These are phyloP conservation scores for Luffia ferchaultella DNA, from an alignment of 2,888 invertebrate genomes.

Conservation along the genomic window DNA sequence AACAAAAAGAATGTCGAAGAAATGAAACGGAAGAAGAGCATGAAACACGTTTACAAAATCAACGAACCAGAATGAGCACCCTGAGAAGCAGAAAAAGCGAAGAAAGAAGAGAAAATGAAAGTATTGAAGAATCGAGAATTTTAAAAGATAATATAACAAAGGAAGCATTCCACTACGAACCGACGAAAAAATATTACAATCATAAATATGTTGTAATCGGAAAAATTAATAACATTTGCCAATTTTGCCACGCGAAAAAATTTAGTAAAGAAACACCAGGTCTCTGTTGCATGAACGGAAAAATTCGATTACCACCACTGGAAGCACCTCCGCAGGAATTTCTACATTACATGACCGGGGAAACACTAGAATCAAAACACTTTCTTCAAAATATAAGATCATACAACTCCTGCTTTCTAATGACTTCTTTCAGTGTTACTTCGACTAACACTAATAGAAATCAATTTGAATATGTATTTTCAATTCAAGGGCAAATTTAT, in stretches of 20 bases:
- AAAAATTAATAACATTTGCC: slow-evolving; percentile 11
- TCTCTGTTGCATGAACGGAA: slow-evolving; percentile 1
- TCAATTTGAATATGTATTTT: too few relatives aligned
- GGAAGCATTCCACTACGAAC: slow-evolving; percentile 9
- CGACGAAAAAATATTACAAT: slow-evolving; percentile 10
- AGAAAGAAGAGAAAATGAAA: slow-evolving; percentile 8
- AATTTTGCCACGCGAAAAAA: too few relatives aligned
- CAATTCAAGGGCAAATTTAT: too few relatives aligned
- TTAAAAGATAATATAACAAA: too few relatives aligned
- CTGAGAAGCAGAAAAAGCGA: background rate
- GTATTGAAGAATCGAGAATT: slow-evolving; percentile 7
- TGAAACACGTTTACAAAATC: background rate
- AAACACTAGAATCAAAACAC: too few relatives aligned
- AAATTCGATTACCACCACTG: slow-evolving; percentile 9
- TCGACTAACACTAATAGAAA: too few relatives aligned
- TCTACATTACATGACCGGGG: too few relatives aligned
- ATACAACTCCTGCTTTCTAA: too few relatives aligned
- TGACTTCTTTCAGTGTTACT: too few relatives aligned
- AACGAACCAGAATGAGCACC: slow-evolving; percentile 1
- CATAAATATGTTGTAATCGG: slow-evolving; percentile 12
- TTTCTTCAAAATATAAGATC: too few relatives aligned
- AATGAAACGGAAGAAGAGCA: background rate
- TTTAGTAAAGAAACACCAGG: too few relatives aligned
- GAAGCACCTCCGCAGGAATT: slow-evolving; percentile 4
- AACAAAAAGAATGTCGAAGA: slow-evolving; percentile 4